Base-by-base conservation (phyloP, 2,797 vertebrate species). In the Saxicola maurus region DNA sequence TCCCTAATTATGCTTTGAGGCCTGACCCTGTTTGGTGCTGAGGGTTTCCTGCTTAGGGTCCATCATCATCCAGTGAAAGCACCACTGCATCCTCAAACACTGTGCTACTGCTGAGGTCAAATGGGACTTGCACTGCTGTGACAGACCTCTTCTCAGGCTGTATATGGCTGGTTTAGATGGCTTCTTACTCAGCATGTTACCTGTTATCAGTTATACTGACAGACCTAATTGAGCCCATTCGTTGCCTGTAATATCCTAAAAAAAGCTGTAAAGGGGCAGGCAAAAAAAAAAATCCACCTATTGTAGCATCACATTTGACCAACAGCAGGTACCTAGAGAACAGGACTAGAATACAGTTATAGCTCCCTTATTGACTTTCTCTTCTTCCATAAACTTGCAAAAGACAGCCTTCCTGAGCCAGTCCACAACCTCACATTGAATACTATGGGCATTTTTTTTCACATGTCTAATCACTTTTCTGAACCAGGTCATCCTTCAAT, bases 1-100 rank as follows among this genome's bases (percentile, higher is more conserved):
- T 78, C 91, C 90, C 57, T 86, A 91, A 84, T 81, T 82, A 86
- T 68, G 66, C 76, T 93, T 81, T 77, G 43, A 91, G 85, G 55
- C 38, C 76, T 79, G 62, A 74, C n/a, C 38, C 69, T 87, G 23
- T 69, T 72, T 79, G 53, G 68, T 80, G 66, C 30, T 84, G 56
- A 57, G 43, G 30, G 40, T 72, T 91, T 92, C 76, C 75, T 91
- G 38, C 43, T 82, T 76, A 62, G 67, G 24, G 57, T 73, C 49
- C 48, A 35, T 82, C 55, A 68, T 62, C 31, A 61, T 55, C 38
- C 43, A 69, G 72, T 46, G 48, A 79, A 87, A 92, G 53, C 30
- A 66, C 2, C 2, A 0, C 42, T 65, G 27, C 25, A 7, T 46
- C 37, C 9, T 71, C 25, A 40, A 28, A 31, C 9, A 21, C 21